Base-by-base conservation (phyloP, 1,140 invertebrate species). In the Cotesia vestalis region DNA sequence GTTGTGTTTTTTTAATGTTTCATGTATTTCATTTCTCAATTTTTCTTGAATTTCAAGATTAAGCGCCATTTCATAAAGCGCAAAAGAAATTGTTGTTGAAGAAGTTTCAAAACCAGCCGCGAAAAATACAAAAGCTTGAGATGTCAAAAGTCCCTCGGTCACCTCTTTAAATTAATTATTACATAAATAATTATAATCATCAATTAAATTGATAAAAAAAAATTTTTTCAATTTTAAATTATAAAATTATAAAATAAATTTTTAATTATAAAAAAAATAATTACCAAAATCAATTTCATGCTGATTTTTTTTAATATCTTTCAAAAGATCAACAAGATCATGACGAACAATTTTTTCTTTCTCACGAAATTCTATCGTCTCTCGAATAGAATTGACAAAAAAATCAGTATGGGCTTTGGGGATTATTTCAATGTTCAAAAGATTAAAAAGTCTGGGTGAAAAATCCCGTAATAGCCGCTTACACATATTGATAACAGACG, bases 291-390 rank as follows among this genome's bases (percentile, higher is more conserved):
- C 71, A 60, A 61, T 72, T 3, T 61, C 46, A 52, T 68, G 17
- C 17, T 72, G n/a, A 51, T 51, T 59, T 11, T 61, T 67, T 60
- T 77, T 77, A 27, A 84, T 35, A 6, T 78, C 62, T n/a, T 90
- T 78, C 52, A 91, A 55, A 2, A 89, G 66, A 70, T 90, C 86
- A 27, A 90, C 71, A 63, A 90, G 88, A 78, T 91, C 90, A 66
- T 87, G 82, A 11, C 84, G 72, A 0, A 77, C 77, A 1, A 86
- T 75, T 4, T 83, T 81, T 14, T 86, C 83, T 11, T 81, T 73
- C 72, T 88, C 81, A 1, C 90, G 78, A 61, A 87, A 84, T 9
- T 82, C 73, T 4, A 89, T 79, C 2, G 86, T 87, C n/a, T 72
- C 62, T 6, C 51, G 59, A 46, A 72, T 67, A 2, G 57, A 27